Evolutionary conservation across 2,797 vertebrate species (phyloP), one percentile per base, ranked within the genome.

Genomic region (Sebastes hubbsi): DNA sequence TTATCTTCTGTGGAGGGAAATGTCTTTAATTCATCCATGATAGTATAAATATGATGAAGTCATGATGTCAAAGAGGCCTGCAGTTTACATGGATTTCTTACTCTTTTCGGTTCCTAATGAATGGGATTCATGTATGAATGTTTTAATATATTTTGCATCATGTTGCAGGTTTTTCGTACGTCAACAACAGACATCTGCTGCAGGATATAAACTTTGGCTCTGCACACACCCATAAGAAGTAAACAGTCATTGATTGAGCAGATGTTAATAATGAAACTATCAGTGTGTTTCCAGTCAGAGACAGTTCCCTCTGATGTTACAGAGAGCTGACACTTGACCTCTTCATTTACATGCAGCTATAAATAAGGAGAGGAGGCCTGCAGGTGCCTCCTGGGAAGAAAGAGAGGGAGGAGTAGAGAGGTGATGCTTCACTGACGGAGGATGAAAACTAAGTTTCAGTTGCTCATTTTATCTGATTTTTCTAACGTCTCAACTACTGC

Each of bases 331-430:
- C 7, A 27, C 29, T 67, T 64, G 30, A 74, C 64, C 73, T 52
- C 34, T 60, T 65, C 18, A 65, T 84, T 86, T 89, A 38, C 72
- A 85, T 83, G 5, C 5, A 54, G 72, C 58, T 65, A 14, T 62
- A 63, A 58, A 79, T 68, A 59, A 55, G 6, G 11, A 56, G 30
- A 6, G 2, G n/a, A 71, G n/a, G 34, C 20, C 64, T 75, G 63
- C 85, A 89, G 87, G 80, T 90, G 82, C 85, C 82, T 85, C 84
- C 68, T 88, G 83, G 34, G 60, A 60, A n/a, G 34, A 49, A 75
- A 32, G 30, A 60, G 68, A 72, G 20, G 36, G 68, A 63, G 61
- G 61, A 60, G 69, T 14, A 52, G 54, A 79, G 63, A 71, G 13
- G 54, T 71, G 76, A 83, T 11, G 66, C 76, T 75, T 78, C 76